Base-by-base conservation (phyloP, 2,888 invertebrate species). In the Tiliacea aurago region DNA sequence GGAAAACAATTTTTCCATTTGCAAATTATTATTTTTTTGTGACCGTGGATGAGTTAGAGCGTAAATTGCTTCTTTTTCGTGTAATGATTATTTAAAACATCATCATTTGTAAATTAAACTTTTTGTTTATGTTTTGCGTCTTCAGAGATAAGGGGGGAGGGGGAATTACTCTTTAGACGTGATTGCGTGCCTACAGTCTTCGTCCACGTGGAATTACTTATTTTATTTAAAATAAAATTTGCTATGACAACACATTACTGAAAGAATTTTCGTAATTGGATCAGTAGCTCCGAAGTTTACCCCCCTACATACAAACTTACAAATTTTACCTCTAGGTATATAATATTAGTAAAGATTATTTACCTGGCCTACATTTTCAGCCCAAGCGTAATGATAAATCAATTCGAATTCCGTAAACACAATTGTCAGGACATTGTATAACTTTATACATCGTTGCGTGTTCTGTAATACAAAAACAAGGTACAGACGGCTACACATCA, bases 361-460 rank as follows among this genome's bases (percentile, higher is more conserved):
- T 90, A 98, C 98, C 94, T 98, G 97, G 69, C 97, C 97, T 43
- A 98, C 97, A 90, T 98, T 97, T 89, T 98, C 97, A 82, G 96
- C 97, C 98, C 98, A 98, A 2, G 98, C 98, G 83, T 97, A 97
- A 88, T 99, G 98, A 91, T 98, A 98, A 76, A 98, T 97, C 86
- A 98, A 97, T 93, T 99, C 99, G 87, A 98, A 99, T 89, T 98
- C 98, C 20, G 98, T 97, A 80, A 99, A 97, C 4, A 98, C 98
- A 76, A 97, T 97, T 51, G 97, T 97, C 93, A 99, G 95, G 4
- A 98, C 97, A 90, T 99, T 99, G 90, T 97, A 99, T 69, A 98
- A 95, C 87, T 98, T 98, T 64, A 98, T 97, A 68, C 98, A 97
- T 67, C 97, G 97, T 90, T 98, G 98, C 6, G 98, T 97, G 86